Evolutionary conservation across 2,113 vertebrate species (phyloP), one percentile per base, ranked within the genome.

Genomic region (Callorhinus ursinus): DNA sequence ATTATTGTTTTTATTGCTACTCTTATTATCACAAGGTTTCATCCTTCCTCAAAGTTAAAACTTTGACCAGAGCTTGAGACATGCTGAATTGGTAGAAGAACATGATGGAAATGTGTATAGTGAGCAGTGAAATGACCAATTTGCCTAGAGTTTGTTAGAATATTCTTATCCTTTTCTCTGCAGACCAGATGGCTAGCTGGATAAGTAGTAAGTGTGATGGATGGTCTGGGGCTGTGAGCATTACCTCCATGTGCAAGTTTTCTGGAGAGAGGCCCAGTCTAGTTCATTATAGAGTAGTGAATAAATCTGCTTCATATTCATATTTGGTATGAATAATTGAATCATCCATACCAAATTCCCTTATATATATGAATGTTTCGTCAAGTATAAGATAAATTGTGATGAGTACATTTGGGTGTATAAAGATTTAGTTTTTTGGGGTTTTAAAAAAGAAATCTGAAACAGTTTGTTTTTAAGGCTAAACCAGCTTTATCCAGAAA

Each of bases 381-480:
- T 80, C 59, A 76, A 69, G 91, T 91, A 89, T 79, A 88, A 96
- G 49, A 63, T 49, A 95, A 92, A 31, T 72, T 97, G 83, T 89
- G 51, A 63, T 59, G 31, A 74, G 13, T 51, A 83, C 2, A 53
- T 91, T 90, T 81, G 42, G 24, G 24, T 79, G 1, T 33, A 4
- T 31, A 89, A 96, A 91, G 83, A 53, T 36, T 88, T 71, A 89
- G 2, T 55, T 26, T 28, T 26, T 65, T 91, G 53, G 1, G 2
- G 14, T 88, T 92, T 42, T 65, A 74, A 90, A 90, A 81, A 90
- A 77, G 7, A 89, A 90, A 74, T 51, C 28, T 71, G 24, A 81
- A 90, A 72, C 33, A 55, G 8, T 67, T 49, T 77, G n/a, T 82
- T 90, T 93, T 90, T 77, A 61, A 94, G 36, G 55, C 9, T 24